These are phyloP conservation scores for Coelopa pilipes DNA, from an alignment of 2,888 invertebrate species.

Conservation along the genomic window DNA sequence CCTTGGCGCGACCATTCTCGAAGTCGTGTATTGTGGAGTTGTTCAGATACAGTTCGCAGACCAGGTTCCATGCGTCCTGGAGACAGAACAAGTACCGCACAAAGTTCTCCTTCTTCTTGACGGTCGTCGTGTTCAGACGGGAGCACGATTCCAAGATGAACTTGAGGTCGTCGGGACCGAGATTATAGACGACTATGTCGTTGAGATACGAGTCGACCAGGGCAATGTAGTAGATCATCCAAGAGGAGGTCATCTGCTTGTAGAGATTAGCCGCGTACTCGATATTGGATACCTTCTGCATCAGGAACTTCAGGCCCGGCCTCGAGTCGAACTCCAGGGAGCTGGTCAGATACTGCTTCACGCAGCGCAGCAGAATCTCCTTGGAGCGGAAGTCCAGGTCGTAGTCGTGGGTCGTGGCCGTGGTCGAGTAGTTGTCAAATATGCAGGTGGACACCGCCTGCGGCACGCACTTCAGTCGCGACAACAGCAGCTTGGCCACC, in stretches of 20 bases:
- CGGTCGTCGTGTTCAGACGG: constrained; percentile 68
- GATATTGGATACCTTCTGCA: constrained; percentile 91
- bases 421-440: constrained; percentile 66
- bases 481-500: constrained; percentile 86
- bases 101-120: constrained; percentile 71
- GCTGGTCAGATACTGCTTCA: constrained; percentile 84
- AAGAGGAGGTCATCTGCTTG: constrained; percentile 90
- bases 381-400: constrained; percentile 67
- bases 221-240: constrained; percentile 88
- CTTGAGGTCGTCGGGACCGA: constrained; percentile 73
- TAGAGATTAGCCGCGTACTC: constrained; percentile 90
- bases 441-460: constrained; percentile 68
- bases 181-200: constrained; percentile 74
- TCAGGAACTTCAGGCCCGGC: constrained; percentile 91
- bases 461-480: constrained; percentile 76
- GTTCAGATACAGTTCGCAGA: constrained; percentile 71
- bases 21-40: constrained; percentile 64
- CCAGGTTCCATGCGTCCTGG: constrained; percentile 73
- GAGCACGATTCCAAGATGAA: constrained; percentile 74
- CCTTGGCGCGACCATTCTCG: constrained; percentile 55
- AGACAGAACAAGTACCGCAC: constrained; percentile 72
- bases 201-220: constrained; percentile 85
- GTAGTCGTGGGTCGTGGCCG: constrained; percentile 67
- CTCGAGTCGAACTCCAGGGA: constrained; percentile 89
- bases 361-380: constrained; percentile 79